These are phyloP conservation scores for Neopelma chrysocephalum DNA, from an alignment of 2,797 vertebrate genomes.

Conservation along the genomic window DNA sequence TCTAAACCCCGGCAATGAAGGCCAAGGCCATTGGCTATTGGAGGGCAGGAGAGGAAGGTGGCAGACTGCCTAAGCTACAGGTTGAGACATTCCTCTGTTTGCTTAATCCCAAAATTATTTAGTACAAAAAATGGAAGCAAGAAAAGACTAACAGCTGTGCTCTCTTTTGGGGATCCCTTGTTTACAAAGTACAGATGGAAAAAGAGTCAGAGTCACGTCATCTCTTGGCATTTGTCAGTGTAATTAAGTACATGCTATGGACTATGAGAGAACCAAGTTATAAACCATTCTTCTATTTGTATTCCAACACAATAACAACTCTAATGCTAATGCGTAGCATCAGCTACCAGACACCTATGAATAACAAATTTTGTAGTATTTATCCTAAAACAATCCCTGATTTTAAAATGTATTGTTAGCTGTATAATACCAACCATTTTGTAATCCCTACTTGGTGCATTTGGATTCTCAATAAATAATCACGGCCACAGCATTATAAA, in stretches of 20 bases:
- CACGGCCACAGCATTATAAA: slow-evolving; percentile 13
- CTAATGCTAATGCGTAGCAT: not conserved
- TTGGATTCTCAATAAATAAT: slow-evolving; percentile 42
- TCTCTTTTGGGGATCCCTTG: not conserved
- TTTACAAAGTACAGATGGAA: not conserved
- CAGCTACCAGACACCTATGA: not conserved
- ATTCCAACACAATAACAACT: not conserved
- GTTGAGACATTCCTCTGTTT: not conserved
- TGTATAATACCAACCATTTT: not conserved
- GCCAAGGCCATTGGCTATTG: not conserved
- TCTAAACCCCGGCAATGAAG: not conserved
- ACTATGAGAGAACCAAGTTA: not conserved
- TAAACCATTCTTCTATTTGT: not conserved
- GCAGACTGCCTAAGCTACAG: not conserved
- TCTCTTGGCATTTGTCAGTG: not conserved
- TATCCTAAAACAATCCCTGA: not conserved
- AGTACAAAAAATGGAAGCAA: not conserved
- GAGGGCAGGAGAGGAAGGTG: not conserved
- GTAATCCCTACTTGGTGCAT: not conserved
- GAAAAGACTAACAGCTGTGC: not conserved
- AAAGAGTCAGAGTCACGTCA: not conserved
- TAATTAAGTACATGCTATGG: not conserved
- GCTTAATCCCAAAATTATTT: not conserved
- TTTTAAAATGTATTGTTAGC: not conserved
- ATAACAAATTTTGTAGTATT: not conserved